These are phyloP conservation scores for Alcis repandata DNA, from an alignment of 2,888 invertebrate species.

Conservation along the genomic window DNA sequence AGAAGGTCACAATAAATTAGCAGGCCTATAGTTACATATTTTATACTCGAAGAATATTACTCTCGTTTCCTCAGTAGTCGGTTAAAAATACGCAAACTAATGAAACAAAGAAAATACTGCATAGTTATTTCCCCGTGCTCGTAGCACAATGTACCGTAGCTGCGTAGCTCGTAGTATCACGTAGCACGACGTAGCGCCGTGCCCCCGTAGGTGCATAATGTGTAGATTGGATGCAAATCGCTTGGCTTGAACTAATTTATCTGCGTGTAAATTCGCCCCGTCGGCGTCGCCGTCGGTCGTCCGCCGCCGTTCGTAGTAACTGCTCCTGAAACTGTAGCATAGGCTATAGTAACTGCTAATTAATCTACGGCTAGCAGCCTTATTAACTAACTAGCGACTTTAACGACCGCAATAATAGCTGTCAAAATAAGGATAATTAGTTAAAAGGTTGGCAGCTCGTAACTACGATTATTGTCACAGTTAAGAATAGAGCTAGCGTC, in stretches of 20 bases:
- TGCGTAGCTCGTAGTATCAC: slow-evolving; percentile 3
- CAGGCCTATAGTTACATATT: no score
- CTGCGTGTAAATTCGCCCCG: slow-evolving; percentile 64
- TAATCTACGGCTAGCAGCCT: not conserved
- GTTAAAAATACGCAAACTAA: not conserved
- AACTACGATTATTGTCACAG: not conserved
- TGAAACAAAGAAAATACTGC: not conserved
- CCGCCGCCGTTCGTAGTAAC: slow-evolving; percentile 25
- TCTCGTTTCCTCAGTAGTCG: no score
- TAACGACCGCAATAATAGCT: not conserved
- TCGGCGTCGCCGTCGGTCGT: no score
- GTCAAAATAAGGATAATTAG: not conserved
- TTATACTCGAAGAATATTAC: no score
- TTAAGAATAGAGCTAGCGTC: not conserved
- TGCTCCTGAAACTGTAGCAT: not conserved
- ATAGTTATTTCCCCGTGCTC: not conserved
- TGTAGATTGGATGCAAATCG: slow-evolving; percentile 71
- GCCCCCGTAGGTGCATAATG: slow-evolving; percentile 32
- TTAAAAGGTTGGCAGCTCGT: no score
- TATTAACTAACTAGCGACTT: not conserved
- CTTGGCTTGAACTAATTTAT: slow-evolving; percentile 65
- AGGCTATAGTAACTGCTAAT: not conserved
- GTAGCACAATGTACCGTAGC: not conserved
- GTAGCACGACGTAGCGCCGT: slow-evolving; percentile 15
- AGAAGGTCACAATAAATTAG: no score